Conservation (phyloP, 2,888 invertebrate species). For the Chymomyza procnemis region DNA sequence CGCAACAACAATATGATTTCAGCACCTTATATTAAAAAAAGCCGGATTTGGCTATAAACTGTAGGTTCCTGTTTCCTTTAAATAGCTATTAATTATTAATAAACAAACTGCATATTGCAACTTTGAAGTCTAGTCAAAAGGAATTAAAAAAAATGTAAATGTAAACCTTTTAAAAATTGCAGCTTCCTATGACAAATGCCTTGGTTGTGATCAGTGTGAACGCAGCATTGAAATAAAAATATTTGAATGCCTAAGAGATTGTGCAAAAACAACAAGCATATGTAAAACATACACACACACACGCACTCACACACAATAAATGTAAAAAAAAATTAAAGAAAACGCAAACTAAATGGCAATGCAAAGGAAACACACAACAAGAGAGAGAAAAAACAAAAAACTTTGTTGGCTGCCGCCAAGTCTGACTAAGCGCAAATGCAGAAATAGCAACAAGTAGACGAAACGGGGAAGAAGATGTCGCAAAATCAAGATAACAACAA, state of each 20-base stretch:
- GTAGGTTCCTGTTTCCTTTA: too few species aligned
- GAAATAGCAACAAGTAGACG: constrained; percentile 68
- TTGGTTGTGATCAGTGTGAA: background rate
- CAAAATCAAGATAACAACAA: constrained; percentile 65
- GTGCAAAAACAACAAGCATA: background rate
- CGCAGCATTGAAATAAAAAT: constrained; percentile 5
- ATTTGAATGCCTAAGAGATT: background rate
- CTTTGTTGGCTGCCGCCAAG: constrained; percentile 49
- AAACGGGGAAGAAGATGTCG: constrained; percentile 47
- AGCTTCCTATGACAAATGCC: background rate
- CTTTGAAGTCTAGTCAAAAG: too few species aligned
- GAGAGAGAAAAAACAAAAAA: constrained; percentile 5
- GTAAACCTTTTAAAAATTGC: too few species aligned
- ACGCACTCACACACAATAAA: background rate
- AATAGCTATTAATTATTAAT: too few species aligned
- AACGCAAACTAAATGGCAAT: constrained; percentile 50
- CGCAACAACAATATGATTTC: too few species aligned
- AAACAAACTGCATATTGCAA: too few species aligned
- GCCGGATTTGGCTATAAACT: too few species aligned
- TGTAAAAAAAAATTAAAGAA: constrained; percentile 35
- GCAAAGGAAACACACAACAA: constrained; percentile 29
- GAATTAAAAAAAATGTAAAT: too few species aligned
- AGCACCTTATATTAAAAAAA: too few species aligned
- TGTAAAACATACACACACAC: background rate
- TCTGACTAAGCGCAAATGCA: constrained; percentile 66